Conservation (phyloP, 2,888 invertebrate genomes). For the Chrysomela aeneicollis region DNA sequence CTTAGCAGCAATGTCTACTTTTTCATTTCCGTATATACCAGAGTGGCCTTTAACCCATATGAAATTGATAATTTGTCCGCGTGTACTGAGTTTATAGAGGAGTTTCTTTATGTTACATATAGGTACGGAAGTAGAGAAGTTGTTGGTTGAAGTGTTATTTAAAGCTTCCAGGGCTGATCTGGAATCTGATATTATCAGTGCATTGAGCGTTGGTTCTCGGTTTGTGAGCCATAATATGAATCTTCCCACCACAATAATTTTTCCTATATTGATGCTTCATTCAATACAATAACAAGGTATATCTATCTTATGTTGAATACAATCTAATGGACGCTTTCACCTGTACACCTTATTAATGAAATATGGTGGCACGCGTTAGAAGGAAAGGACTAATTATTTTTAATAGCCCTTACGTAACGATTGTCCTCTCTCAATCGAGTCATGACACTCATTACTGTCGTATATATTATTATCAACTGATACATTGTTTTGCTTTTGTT, state of each 20-base stretch:
- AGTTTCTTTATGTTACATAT: too few species aligned
- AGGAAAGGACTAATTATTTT: slow-evolving; percentile 59
- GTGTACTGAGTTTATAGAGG: too few species aligned
- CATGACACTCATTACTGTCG: not conserved
- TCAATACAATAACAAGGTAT: not conserved
- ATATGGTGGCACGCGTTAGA: slow-evolving; percentile 54
- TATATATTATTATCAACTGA: not conserved
- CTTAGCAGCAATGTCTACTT: too few species aligned
- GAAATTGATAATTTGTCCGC: too few species aligned
- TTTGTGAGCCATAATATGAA: too few species aligned
- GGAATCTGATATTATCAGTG: too few species aligned
- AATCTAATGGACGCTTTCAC: not conserved
- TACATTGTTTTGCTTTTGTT: not conserved
- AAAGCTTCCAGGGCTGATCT: too few species aligned
- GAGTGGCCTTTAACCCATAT: too few species aligned
- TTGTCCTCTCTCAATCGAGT: slow-evolving; percentile 31
- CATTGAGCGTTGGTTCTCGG: too few species aligned
- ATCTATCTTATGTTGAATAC: not conserved
- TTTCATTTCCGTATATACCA: too few species aligned
- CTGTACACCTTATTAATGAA: not conserved
- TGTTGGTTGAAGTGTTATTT: too few species aligned
- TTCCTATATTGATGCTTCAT: not conserved
- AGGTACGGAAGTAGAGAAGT: too few species aligned
- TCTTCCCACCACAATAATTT: not conserved
- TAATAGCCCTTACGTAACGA: slow-evolving; percentile 56